Conservation (phyloP, 2,888 invertebrate species). For the Callinectes sapidus region DNA sequence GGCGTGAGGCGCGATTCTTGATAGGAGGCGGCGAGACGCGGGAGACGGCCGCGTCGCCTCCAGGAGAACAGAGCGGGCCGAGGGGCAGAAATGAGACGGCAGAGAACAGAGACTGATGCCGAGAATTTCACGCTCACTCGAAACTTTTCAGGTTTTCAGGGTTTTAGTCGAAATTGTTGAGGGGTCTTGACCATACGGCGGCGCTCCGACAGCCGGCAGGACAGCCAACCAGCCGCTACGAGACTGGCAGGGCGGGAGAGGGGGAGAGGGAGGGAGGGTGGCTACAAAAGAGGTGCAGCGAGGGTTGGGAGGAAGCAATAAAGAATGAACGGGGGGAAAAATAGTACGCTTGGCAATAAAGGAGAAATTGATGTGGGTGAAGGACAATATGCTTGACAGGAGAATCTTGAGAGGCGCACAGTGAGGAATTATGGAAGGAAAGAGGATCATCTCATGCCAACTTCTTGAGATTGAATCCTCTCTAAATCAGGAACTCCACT, state of each 20-base stretch:
- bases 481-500: conserved; percentile 14
- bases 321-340: background rate
- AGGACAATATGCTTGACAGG: background rate
- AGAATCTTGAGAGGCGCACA: background rate
- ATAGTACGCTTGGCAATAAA: background rate
- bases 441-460: background rate
- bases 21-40: conserved; percentile 36
- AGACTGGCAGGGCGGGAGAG: background rate
- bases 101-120: conserved; percentile 49
- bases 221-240: too few species aligned
- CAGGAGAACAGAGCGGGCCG: background rate
- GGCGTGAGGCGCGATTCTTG: conserved; percentile 39
- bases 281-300: background rate
- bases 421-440: background rate
- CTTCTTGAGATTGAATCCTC: conserved; percentile 11
- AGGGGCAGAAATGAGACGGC: conserved; percentile 35
- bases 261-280: background rate
- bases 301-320: background rate
- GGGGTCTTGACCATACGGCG: conserved; percentile 36
- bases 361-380: background rate
- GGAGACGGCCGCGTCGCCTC: conserved; percentile 22
- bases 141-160: conserved; percentile 52
- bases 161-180: conserved; percentile 42
- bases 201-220: background rate
- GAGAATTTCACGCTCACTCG: conserved; percentile 51